These are phyloP conservation scores for Hetaerina americana DNA, from an alignment of 1,140 invertebrate genomes.

Conservation along the genomic window DNA sequence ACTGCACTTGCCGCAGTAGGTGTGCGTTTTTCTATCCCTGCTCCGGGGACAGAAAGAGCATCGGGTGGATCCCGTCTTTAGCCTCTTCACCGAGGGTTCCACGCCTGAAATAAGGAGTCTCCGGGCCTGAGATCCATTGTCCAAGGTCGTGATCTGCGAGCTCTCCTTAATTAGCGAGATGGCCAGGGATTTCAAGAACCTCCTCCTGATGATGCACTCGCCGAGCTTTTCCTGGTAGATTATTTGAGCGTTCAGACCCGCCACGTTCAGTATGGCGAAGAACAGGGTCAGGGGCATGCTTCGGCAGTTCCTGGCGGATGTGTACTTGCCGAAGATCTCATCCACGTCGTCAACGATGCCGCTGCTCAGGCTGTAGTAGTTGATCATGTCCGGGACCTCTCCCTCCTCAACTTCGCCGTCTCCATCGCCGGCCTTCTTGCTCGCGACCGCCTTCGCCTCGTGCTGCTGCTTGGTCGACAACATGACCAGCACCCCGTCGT, in stretches of 20 bases:
- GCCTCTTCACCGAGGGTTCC: neutral
- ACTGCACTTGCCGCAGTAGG: neutral
- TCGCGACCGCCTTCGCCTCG: too few species aligned
- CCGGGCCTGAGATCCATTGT: neutral
- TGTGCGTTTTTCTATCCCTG: neutral
- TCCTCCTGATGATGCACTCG: neutral
- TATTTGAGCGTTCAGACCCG: neutral
- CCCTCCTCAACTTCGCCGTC: too few species aligned
- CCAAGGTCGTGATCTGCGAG: neutral
- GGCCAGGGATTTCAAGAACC: neutral
- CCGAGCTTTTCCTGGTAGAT: neutral
- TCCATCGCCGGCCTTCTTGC: too few species aligned
- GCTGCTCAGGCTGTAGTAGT: neutral
- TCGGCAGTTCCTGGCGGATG: neutral
- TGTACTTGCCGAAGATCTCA: neutral
- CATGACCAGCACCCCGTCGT: neutral
- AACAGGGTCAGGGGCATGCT: slow-evolving; percentile 1
- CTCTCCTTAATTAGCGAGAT: neutral
- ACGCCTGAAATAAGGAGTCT: neutral
- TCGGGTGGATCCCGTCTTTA: neutral
- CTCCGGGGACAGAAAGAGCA: neutral
- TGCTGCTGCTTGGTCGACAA: neutral
- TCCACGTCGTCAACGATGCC: neutral
- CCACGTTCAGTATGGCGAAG: neutral
- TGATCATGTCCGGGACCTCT: neutral